Evolutionary conservation across 2,888 invertebrate genomes (phyloP), one percentile per base, ranked within the genome.

Genomic region (Limnephilus rhombicus): DNA sequence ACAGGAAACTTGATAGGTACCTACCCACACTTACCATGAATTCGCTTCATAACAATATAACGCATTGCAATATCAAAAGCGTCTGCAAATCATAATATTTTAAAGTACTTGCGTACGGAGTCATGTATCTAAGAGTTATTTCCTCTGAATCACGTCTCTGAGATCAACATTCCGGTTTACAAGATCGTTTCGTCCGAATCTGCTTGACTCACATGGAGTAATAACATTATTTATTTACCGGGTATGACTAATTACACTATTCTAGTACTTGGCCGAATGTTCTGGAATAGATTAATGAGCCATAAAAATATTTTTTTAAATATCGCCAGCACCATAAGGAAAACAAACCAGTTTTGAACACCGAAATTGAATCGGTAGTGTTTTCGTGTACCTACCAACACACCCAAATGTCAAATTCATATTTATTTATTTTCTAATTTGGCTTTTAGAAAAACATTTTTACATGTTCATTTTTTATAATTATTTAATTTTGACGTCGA

Each of bases 151-250:
- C 87, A 87, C 87, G 29, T 37, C 34, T 53, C 53, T 29, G 53
- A 29, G 87, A 87, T 87, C 87, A 87, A 31, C 87, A 34, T 29
- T 87, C 87, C 87, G 87, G 87, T 87, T 87, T 68, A 3, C 29
- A 68, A 37, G 34, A 34, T 9, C 29, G 34, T 34, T 87, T 87
- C 87, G 34, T 24, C 68, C 87, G 87, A 87, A 49, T 53, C 29
- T 53, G 29, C 68, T 87, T 87, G 87, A 87, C 34, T 87, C 87
- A 87, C 87, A 29, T 29, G 15, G 87, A 29, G 68, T 53, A 87
- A 87, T 87, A 87, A 87, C 68, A 53, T 45, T 86, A 45, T 45
- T 68, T 68, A 68, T 87, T 87, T 53, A 87, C 87, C 87, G 53
- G n/a, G 53, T 53, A 53, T 87, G 87, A 87, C 87, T 87, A 87